A percentile compares a stretch with the other conserved stretches of the same genome.
These are phyloP conservation scores for Trichogramma dendrolimi DNA, from an alignment of 2,888 invertebrate species.

Conservation along the genomic window DNA sequence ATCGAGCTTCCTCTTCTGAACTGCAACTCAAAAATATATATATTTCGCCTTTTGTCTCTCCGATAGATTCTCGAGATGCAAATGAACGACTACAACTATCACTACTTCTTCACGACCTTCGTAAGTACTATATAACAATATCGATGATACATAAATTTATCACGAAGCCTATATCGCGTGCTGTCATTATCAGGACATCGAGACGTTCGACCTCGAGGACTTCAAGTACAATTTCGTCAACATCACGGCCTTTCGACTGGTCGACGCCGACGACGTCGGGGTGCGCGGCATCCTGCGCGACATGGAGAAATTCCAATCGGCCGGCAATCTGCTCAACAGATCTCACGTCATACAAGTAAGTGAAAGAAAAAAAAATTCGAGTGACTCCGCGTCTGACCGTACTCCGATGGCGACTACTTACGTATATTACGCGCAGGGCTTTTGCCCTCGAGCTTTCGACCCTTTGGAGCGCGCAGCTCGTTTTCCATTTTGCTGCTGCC, in stretches of 20 bases:
- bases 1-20: background rate
- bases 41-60: background rate
- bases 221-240: conserved; percentile 75
- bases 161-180: background rate
- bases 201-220: conserved; percentile 66
- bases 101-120: conserved; percentile 75
- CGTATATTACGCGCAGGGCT: too few relatives aligned
- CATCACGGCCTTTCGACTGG: conserved; percentile 71
- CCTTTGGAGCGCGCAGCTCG: too few relatives aligned
- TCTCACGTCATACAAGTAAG: conserved; percentile 56
- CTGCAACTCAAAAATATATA: background rate
- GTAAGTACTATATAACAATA: conserved; percentile 47
- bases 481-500: too few relatives aligned
- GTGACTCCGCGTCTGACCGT: background rate
- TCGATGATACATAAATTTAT: background rate
- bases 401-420: too few relatives aligned
- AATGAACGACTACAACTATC: conserved; percentile 82
- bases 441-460: too few relatives aligned
- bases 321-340: conserved; percentile 53
- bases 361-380: background rate
- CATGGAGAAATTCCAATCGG: conserved; percentile 65
- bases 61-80: conserved; percentile 72
- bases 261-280: conserved; percentile 65
- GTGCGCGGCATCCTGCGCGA: conserved; percentile 66
- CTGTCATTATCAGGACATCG: conserved; percentile 56